Base-by-base conservation (phyloP, 2,113 vertebrate species). In the Mormyrus iriodes region DNA sequence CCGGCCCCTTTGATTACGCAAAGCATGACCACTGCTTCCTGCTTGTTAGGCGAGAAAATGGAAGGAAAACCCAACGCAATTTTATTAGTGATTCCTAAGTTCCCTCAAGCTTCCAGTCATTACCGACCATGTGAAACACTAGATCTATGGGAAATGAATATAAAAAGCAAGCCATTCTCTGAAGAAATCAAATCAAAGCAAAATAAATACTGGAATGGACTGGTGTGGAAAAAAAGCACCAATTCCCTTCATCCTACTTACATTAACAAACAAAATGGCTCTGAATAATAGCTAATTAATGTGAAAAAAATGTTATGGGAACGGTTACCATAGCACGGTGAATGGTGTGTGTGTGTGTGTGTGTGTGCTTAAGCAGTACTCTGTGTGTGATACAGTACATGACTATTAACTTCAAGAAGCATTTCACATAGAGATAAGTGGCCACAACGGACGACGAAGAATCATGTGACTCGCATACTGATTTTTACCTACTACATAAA, bases 151-250 rank as follows among this genome's bases (percentile, higher is more conserved):
- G 76, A 46, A 82, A 58, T 55, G 49, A 51, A 83, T 88, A 55
- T 88, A 51, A 83, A 55, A 53, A 46, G 88, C n/a, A 73, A 73
- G 44, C 27, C 39, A 76, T n/a, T 19, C 58, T 85, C 42, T 27
- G 42, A 65, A 76, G 84, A 86, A 73, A 27, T 49, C 19, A 52
- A 85, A 51, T 89, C 89, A 89, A 89, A 89, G 89, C 79, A 76
- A 89, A 89, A 89, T 89, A 89, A 89, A 89, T 44, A 89, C 10
- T 73, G 61, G 89, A 73, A 89, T 44, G 58, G 31, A 86, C 58
- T 86, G 61, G 58, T 27, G 10, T 27, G 27, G 65, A 51, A 84
- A 44, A 84, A 65, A 65, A 49, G 46, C 46, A 87, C 76, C 58
- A 86, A 52, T n/a, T 84, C 46, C 13, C 89, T 79, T 90, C 85